Evolutionary conservation across 2,888 invertebrate species (phyloP).

Genomic region (Orthosia gracilis): DNA sequence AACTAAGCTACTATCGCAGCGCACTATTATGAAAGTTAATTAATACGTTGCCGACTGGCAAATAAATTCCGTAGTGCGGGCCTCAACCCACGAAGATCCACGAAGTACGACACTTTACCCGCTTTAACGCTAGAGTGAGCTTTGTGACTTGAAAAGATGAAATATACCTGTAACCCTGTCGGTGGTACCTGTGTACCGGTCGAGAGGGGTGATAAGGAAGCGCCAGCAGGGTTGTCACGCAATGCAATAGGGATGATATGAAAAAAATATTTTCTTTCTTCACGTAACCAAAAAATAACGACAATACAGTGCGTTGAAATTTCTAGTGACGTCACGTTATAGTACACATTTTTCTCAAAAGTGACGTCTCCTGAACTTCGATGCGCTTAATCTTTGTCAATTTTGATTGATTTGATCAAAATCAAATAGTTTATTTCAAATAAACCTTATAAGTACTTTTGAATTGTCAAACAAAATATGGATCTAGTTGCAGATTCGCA

Average conservation of each 20-base stretch:
- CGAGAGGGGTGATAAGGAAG: slow-evolving; percentile 21
- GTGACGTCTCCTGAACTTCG: too few species aligned
- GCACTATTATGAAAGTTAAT: slow-evolving; percentile 27
- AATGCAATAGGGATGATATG: not conserved
- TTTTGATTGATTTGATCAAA: too few species aligned
- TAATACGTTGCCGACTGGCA: slow-evolving; percentile 7
- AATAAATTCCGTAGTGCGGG: slow-evolving; percentile 34
- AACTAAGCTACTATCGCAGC: not conserved
- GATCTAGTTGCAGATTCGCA: too few species aligned
- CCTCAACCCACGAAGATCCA: slow-evolving; percentile 9
- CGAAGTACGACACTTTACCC: slow-evolving; percentile 34
- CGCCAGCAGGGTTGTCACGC: slow-evolving; percentile 14
- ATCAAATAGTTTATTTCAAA: too few species aligned
- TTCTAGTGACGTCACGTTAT: too few species aligned
- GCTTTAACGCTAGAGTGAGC: slow-evolving; percentile 62
- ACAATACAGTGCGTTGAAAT: too few species aligned
- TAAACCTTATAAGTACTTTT: too few species aligned
- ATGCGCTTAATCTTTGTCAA: too few species aligned
- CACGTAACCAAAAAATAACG: too few species aligned
- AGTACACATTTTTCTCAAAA: too few species aligned
- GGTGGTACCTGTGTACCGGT: slow-evolving; percentile 18
- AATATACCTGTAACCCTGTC: slow-evolving; percentile 38
- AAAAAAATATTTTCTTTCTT: too few species aligned
- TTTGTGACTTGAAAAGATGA: slow-evolving; percentile 66
- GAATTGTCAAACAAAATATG: too few species aligned